Base-by-base conservation (phyloP, 2,888 invertebrate genomes). In the Coenonympha arcania region DNA sequence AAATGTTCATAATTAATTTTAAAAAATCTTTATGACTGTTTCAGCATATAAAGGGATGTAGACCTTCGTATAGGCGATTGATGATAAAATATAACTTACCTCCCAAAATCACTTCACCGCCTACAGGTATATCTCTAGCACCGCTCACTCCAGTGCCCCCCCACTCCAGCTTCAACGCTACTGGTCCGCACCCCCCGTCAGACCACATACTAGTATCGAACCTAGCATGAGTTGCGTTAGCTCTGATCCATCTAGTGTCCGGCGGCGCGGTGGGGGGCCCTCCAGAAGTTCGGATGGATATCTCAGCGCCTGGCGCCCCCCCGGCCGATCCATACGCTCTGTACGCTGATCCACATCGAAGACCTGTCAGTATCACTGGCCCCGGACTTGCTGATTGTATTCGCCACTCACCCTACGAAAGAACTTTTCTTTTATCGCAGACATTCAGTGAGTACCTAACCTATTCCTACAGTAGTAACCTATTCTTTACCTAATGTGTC, bases 321-420 rank as follows among this genome's bases (percentile, higher is more conserved):
- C 92, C 91, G 0, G 95, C 94, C 8, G 92, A 90, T 60, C 95
- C 88, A 70, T 93, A 92, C 45, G 95, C 91, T 63, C 92, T 89
- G 70, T 96, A 96, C 43, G 90, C 89, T 28, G 94, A 93, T 19
- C 96, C 96, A 77, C 96, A 96, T 59, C 91, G 90, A 6, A 96
- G 87, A 15, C 91, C 91, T 22, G 90, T 89, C 26, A 95, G 84
- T 2, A 90, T 91, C 58, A 82, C 71, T 1, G 83, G 76, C 0
- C 84, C 86, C 0, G 80, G 79, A 48, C 66, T 74, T 1, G 81
- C 79, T n/a, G 74, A 61, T 65, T 84, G 84, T 45, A 75, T 90
- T 88, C 71, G 91, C 92, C 66, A 91, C 89, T 73, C 92, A 85
- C 77, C 94, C 93, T 56, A 60, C n/a, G n/a, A 41, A 65, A 92